Evolutionary conservation across 2,797 vertebrate species (phyloP).

Genomic region (Tenualosa ilisha): DNA sequence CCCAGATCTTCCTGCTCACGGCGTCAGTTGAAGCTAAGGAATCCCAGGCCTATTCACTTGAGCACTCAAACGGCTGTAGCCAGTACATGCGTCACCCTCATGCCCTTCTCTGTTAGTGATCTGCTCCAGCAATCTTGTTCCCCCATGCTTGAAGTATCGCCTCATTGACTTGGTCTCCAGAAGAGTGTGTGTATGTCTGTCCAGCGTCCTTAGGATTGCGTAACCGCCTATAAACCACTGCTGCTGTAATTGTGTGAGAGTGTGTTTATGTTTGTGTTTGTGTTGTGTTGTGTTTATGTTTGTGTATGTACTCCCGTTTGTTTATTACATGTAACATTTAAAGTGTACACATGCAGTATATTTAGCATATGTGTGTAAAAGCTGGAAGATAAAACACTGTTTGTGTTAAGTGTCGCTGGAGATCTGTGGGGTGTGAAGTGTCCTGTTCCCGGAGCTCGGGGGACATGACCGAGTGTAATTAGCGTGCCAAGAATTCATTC

Average conservation of each 20-base stretch:
- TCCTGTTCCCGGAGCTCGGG: not conserved
- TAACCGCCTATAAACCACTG: not conserved
- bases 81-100: not conserved
- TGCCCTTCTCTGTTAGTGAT: not conserved
- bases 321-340: too few relatives aligned
- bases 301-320: not conserved
- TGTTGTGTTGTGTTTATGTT: not conserved
- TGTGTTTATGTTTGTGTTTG: too few relatives aligned
- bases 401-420: not conserved
- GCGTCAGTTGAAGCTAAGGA: not conserved
- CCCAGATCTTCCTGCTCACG: not conserved
- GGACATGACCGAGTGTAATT: not conserved
- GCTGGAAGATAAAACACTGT: not conserved
- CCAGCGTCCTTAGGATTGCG: not conserved
- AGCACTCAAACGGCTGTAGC: not conserved
- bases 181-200: not conserved
- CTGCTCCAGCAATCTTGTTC: not conserved
- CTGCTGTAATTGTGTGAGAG: not conserved
- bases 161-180: not conserved
- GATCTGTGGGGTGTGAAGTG: not conserved
- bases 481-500: not conserved
- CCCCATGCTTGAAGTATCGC: not conserved
- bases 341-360: too few relatives aligned
- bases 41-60: not conserved
- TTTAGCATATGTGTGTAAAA: not conserved